These are phyloP conservation scores for Pseudoips prasinana DNA, from an alignment of 2,888 invertebrate genomes.

Conservation along the genomic window DNA sequence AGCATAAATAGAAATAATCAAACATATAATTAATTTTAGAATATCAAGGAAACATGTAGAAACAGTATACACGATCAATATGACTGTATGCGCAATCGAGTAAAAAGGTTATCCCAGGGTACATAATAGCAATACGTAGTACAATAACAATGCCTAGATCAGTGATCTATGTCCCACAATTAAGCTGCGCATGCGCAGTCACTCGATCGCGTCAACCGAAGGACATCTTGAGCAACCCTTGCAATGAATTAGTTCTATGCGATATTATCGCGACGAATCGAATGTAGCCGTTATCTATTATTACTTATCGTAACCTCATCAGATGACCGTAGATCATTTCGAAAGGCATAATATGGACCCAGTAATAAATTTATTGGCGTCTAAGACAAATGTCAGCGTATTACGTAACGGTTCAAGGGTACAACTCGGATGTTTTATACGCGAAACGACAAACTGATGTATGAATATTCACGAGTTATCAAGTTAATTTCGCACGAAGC, in stretches of 20 bases:
- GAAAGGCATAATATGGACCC: slow-evolving; percentile 42
- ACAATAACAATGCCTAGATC: slow-evolving; percentile 33
- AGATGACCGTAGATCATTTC: slow-evolving; percentile 41
- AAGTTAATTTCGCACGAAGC: slow-evolving; percentile 8
- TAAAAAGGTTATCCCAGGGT: slow-evolving; percentile 40
- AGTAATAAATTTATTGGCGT: slow-evolving; percentile 41
- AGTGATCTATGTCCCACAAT: slow-evolving; percentile 33
- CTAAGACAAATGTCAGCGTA: slow-evolving; percentile 51
- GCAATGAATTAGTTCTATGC: slow-evolving; percentile 36
- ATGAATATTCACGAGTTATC: slow-evolving; percentile 45
- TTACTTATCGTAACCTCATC: slow-evolving; percentile 35
- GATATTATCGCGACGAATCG: slow-evolving; percentile 40
- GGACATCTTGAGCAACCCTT: slow-evolving; percentile 45
- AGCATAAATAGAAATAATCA: too few relatives aligned
- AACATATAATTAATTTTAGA: too few relatives aligned
- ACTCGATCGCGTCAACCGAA: slow-evolving; percentile 37
- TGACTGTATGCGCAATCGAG: slow-evolving; percentile 27
- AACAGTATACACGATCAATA: too few relatives aligned
- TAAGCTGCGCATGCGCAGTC: slow-evolving; percentile 23
- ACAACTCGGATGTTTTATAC: slow-evolving; percentile 39
- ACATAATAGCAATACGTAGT: slow-evolving; percentile 18
- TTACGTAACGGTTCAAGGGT: slow-evolving; percentile 74
- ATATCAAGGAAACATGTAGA: too few relatives aligned
- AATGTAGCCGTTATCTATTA: slow-evolving; percentile 29
- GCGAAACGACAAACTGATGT: slow-evolving; percentile 42